These are phyloP conservation scores for Sycophila texana DNA, from an alignment of 2,888 invertebrate species.

Conservation along the genomic window DNA sequence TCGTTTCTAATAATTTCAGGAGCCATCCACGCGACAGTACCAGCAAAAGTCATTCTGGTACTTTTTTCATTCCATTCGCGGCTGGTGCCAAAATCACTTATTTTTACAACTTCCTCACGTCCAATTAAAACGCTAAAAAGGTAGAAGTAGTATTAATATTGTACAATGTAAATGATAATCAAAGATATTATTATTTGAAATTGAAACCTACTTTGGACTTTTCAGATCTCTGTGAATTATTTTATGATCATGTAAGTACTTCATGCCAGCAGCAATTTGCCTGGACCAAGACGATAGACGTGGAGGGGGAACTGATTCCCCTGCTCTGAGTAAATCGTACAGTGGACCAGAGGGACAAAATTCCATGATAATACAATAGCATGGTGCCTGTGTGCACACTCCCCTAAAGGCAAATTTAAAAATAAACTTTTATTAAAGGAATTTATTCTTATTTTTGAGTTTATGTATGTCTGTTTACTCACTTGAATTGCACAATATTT, in stretches of 20 bases:
- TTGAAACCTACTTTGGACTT: conserved; percentile 97
- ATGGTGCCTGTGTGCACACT: conserved; percentile 93
- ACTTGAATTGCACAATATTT: conserved; percentile 93
- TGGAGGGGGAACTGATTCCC: conserved; percentile 89
- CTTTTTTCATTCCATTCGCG: conserved; percentile 96
- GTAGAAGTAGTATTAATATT: background rate
- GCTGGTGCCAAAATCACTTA: conserved; percentile 98
- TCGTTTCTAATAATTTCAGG: conserved; percentile 98
- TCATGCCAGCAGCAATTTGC: conserved; percentile 97
- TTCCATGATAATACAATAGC: conserved; percentile 98
- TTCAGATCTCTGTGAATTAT: conserved; percentile 99
- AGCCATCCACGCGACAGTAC: conserved; percentile 99
- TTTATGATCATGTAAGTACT: conserved; percentile 95
- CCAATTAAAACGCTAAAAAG: conserved; percentile 88
- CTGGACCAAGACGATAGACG: conserved; percentile 94
- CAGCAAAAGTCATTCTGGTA: conserved; percentile 98
- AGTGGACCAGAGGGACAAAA: conserved; percentile 97
- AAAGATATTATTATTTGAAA: conserved; percentile 60
- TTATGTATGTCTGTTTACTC: conserved; percentile 61
- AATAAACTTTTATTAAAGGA: background rate
- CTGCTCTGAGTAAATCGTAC: conserved; percentile 91
- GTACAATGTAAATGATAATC: background rate
- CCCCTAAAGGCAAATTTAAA: conserved; percentile 79
- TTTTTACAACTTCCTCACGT: conserved; percentile 89
- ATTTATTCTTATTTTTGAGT: background rate